Evolutionary conservation across 2,888 invertebrate genomes (phyloP).

Genomic region (Euplagia quadripunctaria): DNA sequence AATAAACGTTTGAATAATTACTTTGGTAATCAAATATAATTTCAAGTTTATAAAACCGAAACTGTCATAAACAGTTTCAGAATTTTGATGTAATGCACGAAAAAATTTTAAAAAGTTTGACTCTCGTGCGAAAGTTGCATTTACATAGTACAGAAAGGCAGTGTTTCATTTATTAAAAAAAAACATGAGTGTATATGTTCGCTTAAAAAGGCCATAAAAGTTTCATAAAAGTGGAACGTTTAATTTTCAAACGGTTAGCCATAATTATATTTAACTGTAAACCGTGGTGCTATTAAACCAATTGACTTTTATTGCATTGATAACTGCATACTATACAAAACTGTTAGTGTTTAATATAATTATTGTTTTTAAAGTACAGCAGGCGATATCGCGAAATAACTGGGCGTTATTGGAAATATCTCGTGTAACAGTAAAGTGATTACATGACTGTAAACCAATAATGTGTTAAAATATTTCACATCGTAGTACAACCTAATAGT

Average conservation of each 20-base stretch:
- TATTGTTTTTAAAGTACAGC: conserved; percentile 42
- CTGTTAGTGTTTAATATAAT: conserved; percentile 40
- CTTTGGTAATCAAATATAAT: too few species aligned
- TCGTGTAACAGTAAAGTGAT: conserved; percentile 6
- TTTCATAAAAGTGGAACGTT: conserved; percentile 40
- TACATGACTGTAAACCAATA: background rate
- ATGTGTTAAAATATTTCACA: background rate
- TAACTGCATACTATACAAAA: conserved; percentile 51
- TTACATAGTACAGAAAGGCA: conserved; percentile 23
- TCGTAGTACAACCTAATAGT: too few species aligned
- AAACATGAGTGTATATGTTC: conserved; percentile 17
- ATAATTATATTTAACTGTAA: conserved; percentile 50
- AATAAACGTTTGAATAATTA: too few species aligned
- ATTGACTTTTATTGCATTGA: conserved; percentile 55
- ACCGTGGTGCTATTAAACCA: conserved; percentile 49
- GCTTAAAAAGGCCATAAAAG: conserved; percentile 30
- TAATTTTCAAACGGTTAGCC: conserved; percentile 37
- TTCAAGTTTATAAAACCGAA: too few species aligned
- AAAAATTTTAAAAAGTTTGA: too few species aligned
- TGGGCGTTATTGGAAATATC: background rate
- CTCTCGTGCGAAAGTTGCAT: conserved; percentile 5
- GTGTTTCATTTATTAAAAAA: conserved; percentile 23
- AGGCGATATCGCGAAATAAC: conserved; percentile 23
- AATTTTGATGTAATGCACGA: too few species aligned
- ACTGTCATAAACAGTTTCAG: too few species aligned